Evolutionary conservation across 2,797 vertebrate genomes (phyloP).

Genomic region (Octomys mimax): DNA sequence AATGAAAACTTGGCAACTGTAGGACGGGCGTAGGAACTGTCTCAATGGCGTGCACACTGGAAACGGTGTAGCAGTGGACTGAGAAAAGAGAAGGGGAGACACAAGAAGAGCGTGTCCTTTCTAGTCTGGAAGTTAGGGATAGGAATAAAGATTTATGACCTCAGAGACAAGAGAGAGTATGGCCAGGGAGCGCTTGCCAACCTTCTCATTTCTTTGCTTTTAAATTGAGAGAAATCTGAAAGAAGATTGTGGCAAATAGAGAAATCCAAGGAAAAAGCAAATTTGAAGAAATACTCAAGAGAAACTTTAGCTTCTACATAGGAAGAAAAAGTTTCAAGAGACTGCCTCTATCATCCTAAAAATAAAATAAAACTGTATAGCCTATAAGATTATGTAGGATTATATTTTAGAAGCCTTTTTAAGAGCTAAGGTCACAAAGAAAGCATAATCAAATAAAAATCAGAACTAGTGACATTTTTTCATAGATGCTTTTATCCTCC

Average conservation of each 20-base stretch:
- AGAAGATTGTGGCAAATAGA: neutral
- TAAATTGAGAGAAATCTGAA: neutral
- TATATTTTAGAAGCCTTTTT: neutral
- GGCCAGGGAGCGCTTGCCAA: neutral
- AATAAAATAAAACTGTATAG: neutral
- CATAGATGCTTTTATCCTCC: neutral
- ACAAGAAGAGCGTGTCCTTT: neutral
- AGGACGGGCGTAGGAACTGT: neutral
- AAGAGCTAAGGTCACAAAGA: neutral
- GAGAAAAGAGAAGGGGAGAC: neutral
- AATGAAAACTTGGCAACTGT: neutral
- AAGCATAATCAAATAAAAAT: conserved; percentile 19
- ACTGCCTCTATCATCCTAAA: neutral
- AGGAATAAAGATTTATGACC: neutral
- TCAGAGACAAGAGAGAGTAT: neutral
- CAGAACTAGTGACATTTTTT: neutral
- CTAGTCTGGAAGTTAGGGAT: neutral
- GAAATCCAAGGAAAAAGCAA: neutral
- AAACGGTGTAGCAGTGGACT: neutral
- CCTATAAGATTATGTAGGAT: neutral
- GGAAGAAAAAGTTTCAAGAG: neutral
- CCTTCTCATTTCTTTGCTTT: neutral
- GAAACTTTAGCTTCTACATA: neutral
- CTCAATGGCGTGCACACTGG: neutral
- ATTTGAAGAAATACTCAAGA: neutral